Evolutionary conservation across 2,113 vertebrate genomes (phyloP).

Genomic region (Dolichotis patagonum): DNA sequence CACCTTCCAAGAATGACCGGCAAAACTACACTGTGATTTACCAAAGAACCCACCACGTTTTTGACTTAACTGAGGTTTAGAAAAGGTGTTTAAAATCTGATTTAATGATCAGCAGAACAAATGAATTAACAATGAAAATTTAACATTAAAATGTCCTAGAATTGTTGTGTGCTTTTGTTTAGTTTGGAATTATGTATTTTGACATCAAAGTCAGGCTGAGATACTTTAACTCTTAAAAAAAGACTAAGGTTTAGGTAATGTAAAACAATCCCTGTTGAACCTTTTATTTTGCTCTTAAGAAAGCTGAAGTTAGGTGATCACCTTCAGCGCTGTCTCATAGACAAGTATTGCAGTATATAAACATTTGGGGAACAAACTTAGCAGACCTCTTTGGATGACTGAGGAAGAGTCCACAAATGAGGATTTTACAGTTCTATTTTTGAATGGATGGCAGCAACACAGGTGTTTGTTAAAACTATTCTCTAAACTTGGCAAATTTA

Average conservation of each 20-base stretch:
- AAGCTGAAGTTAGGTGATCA: not conserved
- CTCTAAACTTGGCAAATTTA: not conserved
- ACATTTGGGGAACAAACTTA: not conserved
- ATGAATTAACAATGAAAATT: not conserved
- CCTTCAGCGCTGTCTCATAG: not conserved
- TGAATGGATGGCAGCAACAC: not conserved
- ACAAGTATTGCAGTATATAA: not conserved
- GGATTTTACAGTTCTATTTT: not conserved
- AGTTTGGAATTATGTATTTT: constrained; percentile 8
- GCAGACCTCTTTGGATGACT: not conserved
- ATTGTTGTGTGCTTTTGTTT: not conserved
- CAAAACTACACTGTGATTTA: not conserved
- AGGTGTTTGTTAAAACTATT: not conserved
- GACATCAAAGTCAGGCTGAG: not conserved
- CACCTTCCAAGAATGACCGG: not conserved
- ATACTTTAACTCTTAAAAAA: constrained; percentile 26
- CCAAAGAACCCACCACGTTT: not conserved
- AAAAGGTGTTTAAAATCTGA: not conserved
- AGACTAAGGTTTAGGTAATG: not conserved
- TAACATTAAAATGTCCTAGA: not conserved
- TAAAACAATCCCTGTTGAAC: not conserved
- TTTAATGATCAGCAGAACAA: not conserved
- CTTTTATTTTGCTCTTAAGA: constrained; percentile 1
- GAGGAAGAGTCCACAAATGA: not conserved
- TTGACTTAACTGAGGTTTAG: not conserved